phyloP scores from a whole-genome alignment of 2,113 vertebrate genomes.

The Nerophis ophidion region DNA sequence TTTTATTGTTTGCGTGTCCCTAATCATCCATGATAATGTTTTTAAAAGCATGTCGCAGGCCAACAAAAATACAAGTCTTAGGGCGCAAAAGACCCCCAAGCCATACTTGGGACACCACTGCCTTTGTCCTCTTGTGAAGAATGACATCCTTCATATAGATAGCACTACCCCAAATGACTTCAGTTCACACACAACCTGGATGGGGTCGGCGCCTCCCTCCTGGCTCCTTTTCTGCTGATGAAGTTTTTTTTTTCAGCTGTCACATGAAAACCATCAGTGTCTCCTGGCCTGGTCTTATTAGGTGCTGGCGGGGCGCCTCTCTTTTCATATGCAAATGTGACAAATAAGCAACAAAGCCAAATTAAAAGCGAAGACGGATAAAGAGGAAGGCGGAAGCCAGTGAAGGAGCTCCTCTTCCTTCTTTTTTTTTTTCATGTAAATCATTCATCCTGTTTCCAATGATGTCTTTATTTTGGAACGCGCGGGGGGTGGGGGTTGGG shows the following conservation, averaged over 20 bases:
- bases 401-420: background rate
- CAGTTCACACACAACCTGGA: constrained; percentile 41
- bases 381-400: constrained; percentile 16
- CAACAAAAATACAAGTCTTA: no score
- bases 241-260: constrained; percentile 32
- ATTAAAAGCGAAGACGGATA: constrained; percentile 24
- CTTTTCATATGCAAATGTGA: constrained; percentile 57
- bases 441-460: constrained; percentile 2
- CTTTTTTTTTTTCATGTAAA: constrained; percentile 3
- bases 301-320: constrained; percentile 14
- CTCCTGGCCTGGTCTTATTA: constrained; percentile 15
- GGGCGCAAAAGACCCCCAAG: no score
- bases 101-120: no score
- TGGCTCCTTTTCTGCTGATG: constrained; percentile 25
- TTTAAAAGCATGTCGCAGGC: no score
- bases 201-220: constrained; percentile 23
- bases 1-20: no score
- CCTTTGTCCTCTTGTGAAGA: no score
- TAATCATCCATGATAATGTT: no score
- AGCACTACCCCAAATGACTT: constrained; percentile 35
- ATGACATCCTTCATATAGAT: constrained; percentile 28
- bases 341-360: constrained; percentile 38
- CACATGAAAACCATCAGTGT: constrained; percentile 40
- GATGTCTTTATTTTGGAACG: background rate
- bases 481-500: background rate